Evolutionary conservation across 2,797 vertebrate species (phyloP).

Genomic region (Intellagama lesueurii): DNA sequence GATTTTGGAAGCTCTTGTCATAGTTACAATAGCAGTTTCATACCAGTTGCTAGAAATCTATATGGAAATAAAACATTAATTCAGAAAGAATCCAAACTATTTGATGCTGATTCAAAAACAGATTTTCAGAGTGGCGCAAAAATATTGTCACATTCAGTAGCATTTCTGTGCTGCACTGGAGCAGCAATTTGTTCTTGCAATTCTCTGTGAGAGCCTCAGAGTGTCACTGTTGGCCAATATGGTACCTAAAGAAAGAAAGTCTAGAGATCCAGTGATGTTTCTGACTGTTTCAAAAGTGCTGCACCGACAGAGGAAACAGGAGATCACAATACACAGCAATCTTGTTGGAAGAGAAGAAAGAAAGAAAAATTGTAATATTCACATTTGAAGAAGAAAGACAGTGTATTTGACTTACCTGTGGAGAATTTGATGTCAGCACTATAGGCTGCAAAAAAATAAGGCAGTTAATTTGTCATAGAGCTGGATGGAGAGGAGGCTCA

Average conservation of each 20-base stretch:
- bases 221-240: slow-evolving; percentile 65
- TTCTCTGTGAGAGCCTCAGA: slow-evolving; percentile 53
- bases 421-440: not conserved
- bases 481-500: slow-evolving; percentile 50
- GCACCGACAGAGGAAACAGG: slow-evolving; percentile 22
- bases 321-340: not conserved
- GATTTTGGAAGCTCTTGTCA: too few species aligned
- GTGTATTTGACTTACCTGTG: slow-evolving; percentile 2
- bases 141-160: not conserved
- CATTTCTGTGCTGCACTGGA: not conserved
- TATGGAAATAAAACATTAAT: not conserved
- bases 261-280: slow-evolving; percentile 26
- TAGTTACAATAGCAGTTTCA: not conserved
- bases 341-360: not conserved
- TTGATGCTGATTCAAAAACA: not conserved
- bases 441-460: not conserved
- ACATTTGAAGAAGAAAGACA: not conserved
- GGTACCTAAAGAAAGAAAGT: slow-evolving; percentile 9
- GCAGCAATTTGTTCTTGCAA: not conserved
- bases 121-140: slow-evolving; percentile 51
- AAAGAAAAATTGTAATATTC: not conserved
- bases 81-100: not conserved
- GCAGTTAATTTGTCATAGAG: not conserved
- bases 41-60: not conserved
- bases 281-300: slow-evolving; percentile 1